phyloP scores from a whole-genome alignment of 2,888 invertebrate species.

The Limnephilus auricula region DNA sequence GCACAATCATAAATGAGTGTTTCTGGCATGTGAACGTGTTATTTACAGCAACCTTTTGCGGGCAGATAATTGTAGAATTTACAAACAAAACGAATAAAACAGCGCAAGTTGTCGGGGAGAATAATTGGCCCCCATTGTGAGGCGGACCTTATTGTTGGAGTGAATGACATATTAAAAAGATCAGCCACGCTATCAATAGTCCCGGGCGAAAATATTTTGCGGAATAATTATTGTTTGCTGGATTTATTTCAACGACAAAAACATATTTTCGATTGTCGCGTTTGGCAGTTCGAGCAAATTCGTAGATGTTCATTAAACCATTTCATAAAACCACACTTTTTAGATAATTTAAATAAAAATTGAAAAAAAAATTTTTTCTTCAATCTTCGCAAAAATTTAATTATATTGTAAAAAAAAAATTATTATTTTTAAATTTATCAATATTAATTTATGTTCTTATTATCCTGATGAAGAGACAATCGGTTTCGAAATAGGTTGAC shows the following conservation, averaged over 20 bases:
- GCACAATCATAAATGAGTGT: conserved; percentile 31
- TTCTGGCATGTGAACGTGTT: conserved; percentile 33
- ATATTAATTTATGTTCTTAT: too few relatives aligned
- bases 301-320: too few relatives aligned
- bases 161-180: conserved; percentile 35
- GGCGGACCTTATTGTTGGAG: conserved; percentile 5
- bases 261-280: too few relatives aligned
- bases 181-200: conserved; percentile 24
- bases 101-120: conserved; percentile 7
- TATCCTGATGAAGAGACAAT: too few relatives aligned
- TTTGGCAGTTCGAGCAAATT: too few relatives aligned
- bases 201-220: background rate
- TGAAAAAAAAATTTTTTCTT: too few relatives aligned
- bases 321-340: too few relatives aligned
- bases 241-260: background rate
- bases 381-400: too few relatives aligned
- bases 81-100: conserved; percentile 37
- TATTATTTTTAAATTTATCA: too few relatives aligned
- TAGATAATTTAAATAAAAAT: too few relatives aligned
- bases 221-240: background rate
- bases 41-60: conserved; percentile 24
- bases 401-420: too few relatives aligned
- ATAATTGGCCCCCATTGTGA: conserved; percentile 2
- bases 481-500: too few relatives aligned
- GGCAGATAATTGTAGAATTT: background rate